phyloP scores from a whole-genome alignment of 2,797 vertebrate species.

The Apogon talboti region DNA sequence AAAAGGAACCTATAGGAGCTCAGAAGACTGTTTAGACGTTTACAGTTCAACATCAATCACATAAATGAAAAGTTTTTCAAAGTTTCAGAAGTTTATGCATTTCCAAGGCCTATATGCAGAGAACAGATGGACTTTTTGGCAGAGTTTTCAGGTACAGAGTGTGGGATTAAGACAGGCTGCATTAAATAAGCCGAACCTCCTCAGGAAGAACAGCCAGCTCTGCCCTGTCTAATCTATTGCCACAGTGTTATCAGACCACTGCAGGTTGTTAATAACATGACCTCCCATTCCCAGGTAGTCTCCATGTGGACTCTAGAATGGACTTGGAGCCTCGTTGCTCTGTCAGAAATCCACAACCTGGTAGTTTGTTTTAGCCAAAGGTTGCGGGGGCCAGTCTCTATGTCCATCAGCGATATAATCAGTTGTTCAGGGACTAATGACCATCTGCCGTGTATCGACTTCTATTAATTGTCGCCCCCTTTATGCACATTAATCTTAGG shows the following conservation, averaged over 20 bases:
- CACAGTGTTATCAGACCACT: constrained; percentile 66
- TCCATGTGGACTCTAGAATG: constrained; percentile 31
- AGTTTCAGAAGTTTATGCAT: constrained; percentile 34
- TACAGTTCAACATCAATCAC: constrained; percentile 1
- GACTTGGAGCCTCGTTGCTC: constrained; percentile 18
- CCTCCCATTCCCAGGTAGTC: constrained; percentile 8
- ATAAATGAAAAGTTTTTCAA: constrained; percentile 28
- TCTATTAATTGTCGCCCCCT: neutral
- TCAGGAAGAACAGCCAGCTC: constrained; percentile 61
- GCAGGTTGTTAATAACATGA: constrained; percentile 73
- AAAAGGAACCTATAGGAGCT: neutral
- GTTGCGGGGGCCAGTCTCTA: constrained; percentile 14
- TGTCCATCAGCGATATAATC: constrained; percentile 11
- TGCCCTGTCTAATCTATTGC: constrained; percentile 65
- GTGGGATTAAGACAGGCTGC: constrained; percentile 71
- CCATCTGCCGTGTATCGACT: constrained; percentile 2
- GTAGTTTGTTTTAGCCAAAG: constrained; percentile 29
- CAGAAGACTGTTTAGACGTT: neutral
- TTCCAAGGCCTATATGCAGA: constrained; percentile 13
- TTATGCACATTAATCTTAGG: too few species aligned
- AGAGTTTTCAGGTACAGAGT: constrained; percentile 48
- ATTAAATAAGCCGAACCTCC: constrained; percentile 68
- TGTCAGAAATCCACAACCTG: constrained; percentile 29
- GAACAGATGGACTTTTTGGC: constrained; percentile 61
- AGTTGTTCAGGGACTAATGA: constrained; percentile 6